Conservation (phyloP, 30 jellyfish, hydroid and myxozoan species). For the Cassiopea xamachana region DNA sequence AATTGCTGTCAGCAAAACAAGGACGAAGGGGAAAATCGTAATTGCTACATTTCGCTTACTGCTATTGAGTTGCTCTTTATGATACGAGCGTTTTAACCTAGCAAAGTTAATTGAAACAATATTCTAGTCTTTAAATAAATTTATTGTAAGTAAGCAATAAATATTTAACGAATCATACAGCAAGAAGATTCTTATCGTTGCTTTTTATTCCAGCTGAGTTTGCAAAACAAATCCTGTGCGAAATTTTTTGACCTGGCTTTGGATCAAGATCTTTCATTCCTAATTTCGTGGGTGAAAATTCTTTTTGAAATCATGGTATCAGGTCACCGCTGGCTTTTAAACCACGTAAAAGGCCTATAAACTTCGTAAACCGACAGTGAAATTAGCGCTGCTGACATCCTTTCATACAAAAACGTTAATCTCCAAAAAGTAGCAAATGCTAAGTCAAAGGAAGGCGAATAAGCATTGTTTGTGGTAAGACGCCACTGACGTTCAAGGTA, state of each 20-base stretch:
- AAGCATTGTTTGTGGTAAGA: too few species aligned
- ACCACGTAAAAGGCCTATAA: not conserved
- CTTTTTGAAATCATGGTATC: conserved; percentile 10
- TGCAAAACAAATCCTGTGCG: conserved; percentile 15
- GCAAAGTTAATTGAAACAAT: not conserved
- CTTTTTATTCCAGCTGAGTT: conserved; percentile 10
- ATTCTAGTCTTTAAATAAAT: not conserved
- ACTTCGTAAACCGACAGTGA: not conserved
- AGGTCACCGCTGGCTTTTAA: conserved; percentile 1
- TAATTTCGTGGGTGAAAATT: conserved; percentile 2
- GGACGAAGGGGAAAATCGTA: too few species aligned
- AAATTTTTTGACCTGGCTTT: conserved; percentile 37
- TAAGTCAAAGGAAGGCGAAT: too few species aligned
- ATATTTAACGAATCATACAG: conserved; percentile 20
- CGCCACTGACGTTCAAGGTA: too few species aligned
- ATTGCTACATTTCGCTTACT: too few species aligned
- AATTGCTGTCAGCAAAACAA: too few species aligned
- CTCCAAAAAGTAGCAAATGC: too few species aligned
- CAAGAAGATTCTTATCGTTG: conserved; percentile 2
- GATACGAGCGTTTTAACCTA: not conserved
- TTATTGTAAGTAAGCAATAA: not conserved
- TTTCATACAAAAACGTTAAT: too few species aligned
- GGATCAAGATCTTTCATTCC: not conserved
- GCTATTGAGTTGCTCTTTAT: too few species aligned
- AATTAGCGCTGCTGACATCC: too few species aligned